Conservation (phyloP, 1,140 invertebrate species). For the Conopomorpha cramerella region DNA sequence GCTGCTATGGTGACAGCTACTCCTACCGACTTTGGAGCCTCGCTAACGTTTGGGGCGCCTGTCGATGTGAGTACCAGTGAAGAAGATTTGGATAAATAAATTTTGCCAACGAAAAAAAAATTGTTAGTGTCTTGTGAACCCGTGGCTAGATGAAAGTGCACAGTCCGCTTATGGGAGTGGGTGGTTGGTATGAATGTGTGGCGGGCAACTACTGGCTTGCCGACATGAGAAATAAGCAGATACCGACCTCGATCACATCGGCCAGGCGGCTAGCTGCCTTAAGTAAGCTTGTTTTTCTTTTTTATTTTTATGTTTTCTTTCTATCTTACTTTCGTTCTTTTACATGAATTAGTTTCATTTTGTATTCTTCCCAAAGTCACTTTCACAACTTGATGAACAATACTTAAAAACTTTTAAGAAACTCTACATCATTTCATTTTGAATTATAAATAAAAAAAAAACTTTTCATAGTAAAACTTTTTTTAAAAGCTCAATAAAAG, state of each 20-base stretch:
- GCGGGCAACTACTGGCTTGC: constrained; percentile 46
- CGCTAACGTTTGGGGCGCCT: constrained; percentile 72
- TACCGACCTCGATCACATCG: constrained; percentile 53
- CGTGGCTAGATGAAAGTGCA: constrained; percentile 50
- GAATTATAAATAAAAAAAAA: too few species aligned
- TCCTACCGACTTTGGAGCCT: constrained; percentile 73
- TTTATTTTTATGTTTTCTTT: constrained; percentile 27
- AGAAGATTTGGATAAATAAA: constrained; percentile 10
- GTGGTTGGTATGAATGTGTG: constrained; percentile 49
- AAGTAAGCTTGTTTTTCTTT: constrained; percentile 59
- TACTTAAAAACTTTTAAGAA: too few species aligned
- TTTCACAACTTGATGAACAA: background rate
- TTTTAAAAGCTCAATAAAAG: background rate
- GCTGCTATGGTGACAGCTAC: constrained; percentile 69
- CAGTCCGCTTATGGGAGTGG: constrained; percentile 51
- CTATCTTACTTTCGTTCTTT: constrained; percentile 12
- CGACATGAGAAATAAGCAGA: constrained; percentile 58
- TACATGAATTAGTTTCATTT: constrained; percentile 6
- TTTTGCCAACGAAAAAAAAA: too few species aligned
- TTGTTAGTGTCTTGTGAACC: too few species aligned
- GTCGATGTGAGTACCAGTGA: constrained; percentile 66
- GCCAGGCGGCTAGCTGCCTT: constrained; percentile 56
- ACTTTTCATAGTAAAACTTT: too few species aligned
- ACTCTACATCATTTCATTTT: too few species aligned
- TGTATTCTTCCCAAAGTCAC: background rate